Base-by-base conservation (phyloP, 2,797 vertebrate species). In the Gymnothorax reevesii region DNA sequence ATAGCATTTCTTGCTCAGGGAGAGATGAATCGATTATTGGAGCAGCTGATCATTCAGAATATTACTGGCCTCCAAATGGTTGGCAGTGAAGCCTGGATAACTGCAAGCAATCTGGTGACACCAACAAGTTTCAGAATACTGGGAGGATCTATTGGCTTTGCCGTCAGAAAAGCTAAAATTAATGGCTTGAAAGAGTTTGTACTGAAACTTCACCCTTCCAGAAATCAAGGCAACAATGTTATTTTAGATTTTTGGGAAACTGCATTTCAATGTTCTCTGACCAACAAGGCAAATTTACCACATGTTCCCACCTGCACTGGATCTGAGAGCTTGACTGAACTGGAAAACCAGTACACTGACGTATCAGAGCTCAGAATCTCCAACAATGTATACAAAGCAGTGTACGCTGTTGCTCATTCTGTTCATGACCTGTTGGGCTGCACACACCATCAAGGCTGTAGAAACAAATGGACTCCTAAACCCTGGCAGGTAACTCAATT, bases 1-100 rank as follows among this genome's bases (percentile, higher is more conserved):
- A 87, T 91, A 15, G 88, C 86, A 33, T 93, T 93, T 85, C 84
- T 92, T 55, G 80, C 89, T 86, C 69, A 88, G 52, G 90, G 90
- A 86, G 75, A 90, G 75, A 77, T 91, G 82, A 59, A 83, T 88
- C 8, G 84, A 69, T 83, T 91, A 77, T 73, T 89, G 27, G 54
- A 89, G 57, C 87, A 90, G 83, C 71, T 91, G 62, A 73, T 83
- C 9, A 83, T 84, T 49, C 87, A 89, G 17, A 89, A 88, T 57
- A 83, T 90, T 5, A 85, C 89, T 1, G 87, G 86, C 55, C 85
- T 86, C 27, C 88, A 90, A 82, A 90, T 89, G 89, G 86, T 91
- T 57, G 89, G 88, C 52, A 91, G 87, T 60, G 90, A 91, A 57
- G 85, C 88, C 20, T 91, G 90, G 89, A 90, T 90, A 69, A 90